Percentiles rank a stretch among this genome's conserved stretches.
These are phyloP conservation scores for Emmelina monodactyla DNA, from an alignment of 2,888 invertebrate genomes.

Conservation along the genomic window DNA sequence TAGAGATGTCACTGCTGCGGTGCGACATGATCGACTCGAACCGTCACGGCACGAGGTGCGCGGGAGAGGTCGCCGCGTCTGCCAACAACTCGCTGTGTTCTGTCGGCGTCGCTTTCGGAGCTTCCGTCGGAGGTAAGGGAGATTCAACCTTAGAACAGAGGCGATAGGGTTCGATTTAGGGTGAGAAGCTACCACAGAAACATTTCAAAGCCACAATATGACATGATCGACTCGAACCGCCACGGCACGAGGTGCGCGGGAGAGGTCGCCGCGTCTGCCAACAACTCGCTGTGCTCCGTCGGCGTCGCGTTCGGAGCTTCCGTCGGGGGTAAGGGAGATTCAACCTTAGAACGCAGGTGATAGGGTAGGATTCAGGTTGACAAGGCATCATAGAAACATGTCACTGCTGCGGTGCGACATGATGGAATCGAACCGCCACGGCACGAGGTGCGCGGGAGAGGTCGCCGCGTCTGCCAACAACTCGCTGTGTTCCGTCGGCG, in stretches of 20 bases:
- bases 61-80: conserved; percentile 97
- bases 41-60: conserved; percentile 93
- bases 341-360: too few species aligned
- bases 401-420: conserved; percentile 97
- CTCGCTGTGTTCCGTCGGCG: conserved; percentile 93
- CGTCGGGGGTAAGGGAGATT: conserved; percentile 76
- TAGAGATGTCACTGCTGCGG: conserved; percentile 95
- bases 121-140: conserved; percentile 84
- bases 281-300: conserved; percentile 95
- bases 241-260: conserved; percentile 96
- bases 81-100: conserved; percentile 97
- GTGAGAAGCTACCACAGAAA: too few species aligned
- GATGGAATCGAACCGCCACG: conserved; percentile 95
- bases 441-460: conserved; percentile 96
- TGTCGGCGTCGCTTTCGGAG: conserved; percentile 95
- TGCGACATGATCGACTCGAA: conserved; percentile 98
- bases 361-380: too few species aligned
- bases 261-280: conserved; percentile 96
- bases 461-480: conserved; percentile 98
- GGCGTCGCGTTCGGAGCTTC: conserved; percentile 96
- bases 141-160: conserved; percentile 1
- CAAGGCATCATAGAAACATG: too few species aligned
- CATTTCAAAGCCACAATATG: conserved; percentile 98
- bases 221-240: conserved; percentile 94
- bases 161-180: too few species aligned